Base-by-base conservation (phyloP, 35 echinoderm and acorn worm species). In the Lytechinus pictus region DNA sequence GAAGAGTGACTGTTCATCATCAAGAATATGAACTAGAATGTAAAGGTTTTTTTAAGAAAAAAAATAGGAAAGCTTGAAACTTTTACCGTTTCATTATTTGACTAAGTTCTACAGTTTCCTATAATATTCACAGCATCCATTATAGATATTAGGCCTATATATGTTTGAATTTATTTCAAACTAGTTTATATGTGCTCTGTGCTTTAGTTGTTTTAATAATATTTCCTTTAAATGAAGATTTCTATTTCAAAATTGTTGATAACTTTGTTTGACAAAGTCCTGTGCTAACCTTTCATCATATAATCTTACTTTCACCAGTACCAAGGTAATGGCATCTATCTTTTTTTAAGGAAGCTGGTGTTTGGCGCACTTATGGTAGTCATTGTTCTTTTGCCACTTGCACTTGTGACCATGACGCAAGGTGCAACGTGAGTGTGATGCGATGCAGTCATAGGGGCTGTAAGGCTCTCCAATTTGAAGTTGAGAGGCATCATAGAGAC, bases 341-440 rank as follows among this genome's bases (percentile, higher is more conserved):
- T 44, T 0, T 44, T 0, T 29, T 90, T 33, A 90, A 52, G 88
- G 88, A 90, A 57, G 88, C 88, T 14, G 54, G 92, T 54, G 52
- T 11, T 66, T 96, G 29, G 27, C 86, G 29, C 96, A 96, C 9
- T 66, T 16, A 16, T 91, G 86, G 71, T 95, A 90, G 12, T 96
- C 96, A 27, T 54, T 61, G 54, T 94, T 96, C 52, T 89, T 96
- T 52, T 91, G 94, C 96, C 96, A 96, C 52, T 88, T 91, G 52
- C 96, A 96, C 54, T 92, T 94, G 87, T 72, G 94, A 14, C 58
- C 57, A 10, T 60, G 55, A 61, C 51, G 94, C 87, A 86, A 3
- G n/a, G 89, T 54, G 53, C 94, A 96, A 3, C 86, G 27, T 52
- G 96, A 95, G 87, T 95, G 94, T 27, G 86, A 27, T 9, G 96